These are phyloP conservation scores for Ochropacha duplaris DNA, from an alignment of 2,888 invertebrate species.

Conservation along the genomic window DNA sequence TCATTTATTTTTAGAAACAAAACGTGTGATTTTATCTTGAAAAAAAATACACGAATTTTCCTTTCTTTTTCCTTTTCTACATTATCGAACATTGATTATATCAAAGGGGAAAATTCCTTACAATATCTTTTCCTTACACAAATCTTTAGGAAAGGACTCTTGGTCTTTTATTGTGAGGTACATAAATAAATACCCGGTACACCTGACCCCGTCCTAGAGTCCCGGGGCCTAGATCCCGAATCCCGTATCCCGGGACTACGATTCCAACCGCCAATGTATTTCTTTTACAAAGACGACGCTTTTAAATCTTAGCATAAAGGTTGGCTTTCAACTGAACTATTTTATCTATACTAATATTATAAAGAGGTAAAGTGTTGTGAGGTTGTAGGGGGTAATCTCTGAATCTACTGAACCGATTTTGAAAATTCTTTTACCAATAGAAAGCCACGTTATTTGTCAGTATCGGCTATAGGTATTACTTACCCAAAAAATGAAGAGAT, in stretches of 20 bases:
- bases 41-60: too few relatives aligned
- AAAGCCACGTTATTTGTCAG: too few relatives aligned
- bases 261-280: slow-evolving; percentile 11
- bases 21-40: too few relatives aligned
- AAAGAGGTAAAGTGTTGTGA: too few relatives aligned
- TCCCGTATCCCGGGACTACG: slow-evolving; percentile 9
- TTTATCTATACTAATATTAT: too few relatives aligned
- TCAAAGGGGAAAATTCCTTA: not conserved
- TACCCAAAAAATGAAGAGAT: too few relatives aligned
- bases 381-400: too few relatives aligned
- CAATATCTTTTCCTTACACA: slow-evolving; percentile 9
- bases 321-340: not conserved
- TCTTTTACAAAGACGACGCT: slow-evolving; percentile 10
- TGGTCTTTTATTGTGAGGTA: slow-evolving; percentile 14
- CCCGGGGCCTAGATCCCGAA: slow-evolving; percentile 15
- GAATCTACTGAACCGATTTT: too few relatives aligned
- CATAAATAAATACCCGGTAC: slow-evolving; percentile 7
- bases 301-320: slow-evolving; percentile 9
- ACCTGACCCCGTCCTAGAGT: slow-evolving; percentile 30
- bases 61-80: not conserved
- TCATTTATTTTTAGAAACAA: too few relatives aligned
- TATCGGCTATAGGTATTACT: too few relatives aligned
- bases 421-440: too few relatives aligned
- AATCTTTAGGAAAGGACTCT: slow-evolving; percentile 17
- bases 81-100: not conserved